Evolutionary conservation across 2,888 invertebrate genomes (phyloP).

Genomic region (Temnothorax unifasciatus): DNA sequence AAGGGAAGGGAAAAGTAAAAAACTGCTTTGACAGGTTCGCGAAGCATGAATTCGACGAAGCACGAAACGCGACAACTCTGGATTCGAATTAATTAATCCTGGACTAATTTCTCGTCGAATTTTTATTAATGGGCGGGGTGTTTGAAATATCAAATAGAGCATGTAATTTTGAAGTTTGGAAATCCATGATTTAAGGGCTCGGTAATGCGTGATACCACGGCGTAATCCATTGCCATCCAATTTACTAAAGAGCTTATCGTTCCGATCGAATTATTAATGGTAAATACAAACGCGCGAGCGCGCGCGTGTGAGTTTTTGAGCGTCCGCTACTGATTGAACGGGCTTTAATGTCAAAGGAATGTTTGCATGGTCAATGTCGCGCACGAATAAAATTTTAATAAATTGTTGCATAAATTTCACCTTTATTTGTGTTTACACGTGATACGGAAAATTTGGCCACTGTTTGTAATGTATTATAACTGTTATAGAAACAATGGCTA

Average conservation of each 20-base stretch:
- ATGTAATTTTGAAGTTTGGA: constrained; percentile 12
- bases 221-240: constrained; percentile 42
- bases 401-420: constrained; percentile 13
- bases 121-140: background rate
- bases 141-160: background rate
- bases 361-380: constrained; percentile 1
- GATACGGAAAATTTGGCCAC: background rate
- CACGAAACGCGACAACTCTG: background rate
- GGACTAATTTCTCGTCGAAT: constrained; percentile 5
- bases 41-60: background rate
- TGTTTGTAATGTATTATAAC: background rate
- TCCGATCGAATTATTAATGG: constrained; percentile 44
- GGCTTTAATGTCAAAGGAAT: constrained; percentile 23
- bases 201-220: background rate
- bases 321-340: constrained; percentile 14
- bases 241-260: constrained; percentile 50
- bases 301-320: constrained; percentile 17
- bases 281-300: background rate
- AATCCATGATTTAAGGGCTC: constrained; percentile 31
- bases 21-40: background rate
- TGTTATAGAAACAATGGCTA: background rate
- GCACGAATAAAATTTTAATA: constrained; percentile 12
- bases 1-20: background rate
- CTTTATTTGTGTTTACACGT: constrained; percentile 1
- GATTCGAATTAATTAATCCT: background rate